Evolutionary conservation across 2,797 vertebrate species (phyloP).

Genomic region (Pachyuromys duprasi): DNA sequence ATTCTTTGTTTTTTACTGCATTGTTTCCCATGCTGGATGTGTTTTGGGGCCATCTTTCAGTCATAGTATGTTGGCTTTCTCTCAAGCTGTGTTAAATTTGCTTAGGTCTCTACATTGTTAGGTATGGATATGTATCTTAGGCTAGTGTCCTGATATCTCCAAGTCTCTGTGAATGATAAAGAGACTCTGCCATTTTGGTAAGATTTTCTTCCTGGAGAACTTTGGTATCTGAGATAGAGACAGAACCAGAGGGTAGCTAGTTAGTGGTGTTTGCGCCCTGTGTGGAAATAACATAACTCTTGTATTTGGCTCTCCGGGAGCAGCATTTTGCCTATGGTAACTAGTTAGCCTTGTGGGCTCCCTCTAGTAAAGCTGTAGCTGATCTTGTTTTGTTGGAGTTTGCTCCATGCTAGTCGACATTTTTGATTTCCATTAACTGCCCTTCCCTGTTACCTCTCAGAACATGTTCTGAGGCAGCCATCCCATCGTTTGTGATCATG

Average conservation of each 20-base stretch:
- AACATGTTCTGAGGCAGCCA: background rate
- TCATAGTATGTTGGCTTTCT: background rate
- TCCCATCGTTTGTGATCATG: background rate
- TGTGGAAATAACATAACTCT: background rate
- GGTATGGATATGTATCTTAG: background rate
- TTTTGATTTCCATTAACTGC: background rate
- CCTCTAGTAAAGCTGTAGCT: conserved; percentile 3
- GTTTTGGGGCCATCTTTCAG: background rate
- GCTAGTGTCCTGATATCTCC: background rate
- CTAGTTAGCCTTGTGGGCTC: background rate
- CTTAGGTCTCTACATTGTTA: background rate
- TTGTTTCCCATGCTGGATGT: background rate
- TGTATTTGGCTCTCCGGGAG: background rate
- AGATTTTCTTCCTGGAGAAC: background rate
- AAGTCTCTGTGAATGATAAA: background rate
- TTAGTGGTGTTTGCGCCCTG: background rate
- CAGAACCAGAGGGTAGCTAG: background rate
- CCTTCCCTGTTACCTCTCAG: background rate
- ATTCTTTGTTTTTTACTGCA: background rate
- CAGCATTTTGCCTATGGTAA: background rate
- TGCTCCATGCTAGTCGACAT: background rate
- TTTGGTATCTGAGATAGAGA: conserved; percentile 7
- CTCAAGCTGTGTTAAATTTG: background rate
- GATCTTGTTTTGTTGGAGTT: conserved; percentile 21
- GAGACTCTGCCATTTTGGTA: background rate